phyloP scores from a whole-genome alignment of 1,140 invertebrate genomes.

The Euwallacea similis region DNA sequence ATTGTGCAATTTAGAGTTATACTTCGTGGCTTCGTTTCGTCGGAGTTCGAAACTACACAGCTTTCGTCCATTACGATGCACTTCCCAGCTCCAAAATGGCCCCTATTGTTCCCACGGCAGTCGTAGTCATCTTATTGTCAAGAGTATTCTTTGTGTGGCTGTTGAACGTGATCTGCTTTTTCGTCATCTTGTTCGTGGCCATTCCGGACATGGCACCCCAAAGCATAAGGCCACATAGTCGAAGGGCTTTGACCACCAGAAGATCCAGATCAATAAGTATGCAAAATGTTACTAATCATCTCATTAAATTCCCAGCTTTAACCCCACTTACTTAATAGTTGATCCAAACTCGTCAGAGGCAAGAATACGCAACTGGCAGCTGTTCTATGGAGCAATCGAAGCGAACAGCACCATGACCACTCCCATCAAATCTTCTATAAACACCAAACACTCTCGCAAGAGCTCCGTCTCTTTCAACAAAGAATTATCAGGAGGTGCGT shows the following conservation, averaged over 20 bases:
- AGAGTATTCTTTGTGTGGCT: constrained; percentile 35
- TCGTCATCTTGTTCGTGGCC: constrained; percentile 25
- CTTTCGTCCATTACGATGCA: constrained; percentile 28
- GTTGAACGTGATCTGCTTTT: constrained; percentile 36
- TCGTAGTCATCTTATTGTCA: constrained; percentile 26
- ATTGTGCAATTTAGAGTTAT: constrained; percentile 35
- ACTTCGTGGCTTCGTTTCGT: constrained; percentile 41
- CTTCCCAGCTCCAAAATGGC: constrained; percentile 22
- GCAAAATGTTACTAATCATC: not conserved
- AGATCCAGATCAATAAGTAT: not conserved
- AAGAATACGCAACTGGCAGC: constrained; percentile 42
- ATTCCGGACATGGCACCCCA: constrained; percentile 16
- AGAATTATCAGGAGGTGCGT: too few species aligned
- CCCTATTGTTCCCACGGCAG: constrained; percentile 8
- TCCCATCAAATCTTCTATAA: constrained; percentile 1
- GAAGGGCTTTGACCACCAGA: not conserved
- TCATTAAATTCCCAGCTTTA: not conserved
- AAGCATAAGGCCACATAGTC: not conserved
- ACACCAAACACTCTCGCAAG: not conserved
- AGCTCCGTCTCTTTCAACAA: too few species aligned
- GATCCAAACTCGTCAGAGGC: constrained; percentile 22
- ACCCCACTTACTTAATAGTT: not conserved
- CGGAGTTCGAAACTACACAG: constrained; percentile 37
- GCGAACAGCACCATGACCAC: constrained; percentile 26
- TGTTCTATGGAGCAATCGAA: constrained; percentile 42